These are phyloP conservation scores for Philaethria dido DNA, from an alignment of 2,888 invertebrate species.

Conservation along the genomic window DNA sequence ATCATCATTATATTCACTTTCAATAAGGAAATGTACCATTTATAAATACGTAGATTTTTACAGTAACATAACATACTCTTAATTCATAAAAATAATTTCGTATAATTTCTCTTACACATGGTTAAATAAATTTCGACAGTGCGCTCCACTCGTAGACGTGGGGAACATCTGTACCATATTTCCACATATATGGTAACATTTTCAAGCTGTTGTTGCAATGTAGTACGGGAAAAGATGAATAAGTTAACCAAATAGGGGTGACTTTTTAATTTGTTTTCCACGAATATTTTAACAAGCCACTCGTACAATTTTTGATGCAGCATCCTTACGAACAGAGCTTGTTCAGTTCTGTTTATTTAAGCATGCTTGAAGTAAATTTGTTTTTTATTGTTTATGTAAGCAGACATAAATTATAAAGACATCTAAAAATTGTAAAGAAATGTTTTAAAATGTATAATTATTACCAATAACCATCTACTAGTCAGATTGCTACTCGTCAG, in stretches of 20 bases:
- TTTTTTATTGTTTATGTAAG: background rate
- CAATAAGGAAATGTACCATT: background rate
- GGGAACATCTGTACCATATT: constrained; percentile 17
- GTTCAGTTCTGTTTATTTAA: background rate
- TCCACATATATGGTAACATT: constrained; percentile 14
- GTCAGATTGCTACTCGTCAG: too few relatives aligned
- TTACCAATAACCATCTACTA: too few relatives aligned
- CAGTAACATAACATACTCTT: constrained; percentile 24
- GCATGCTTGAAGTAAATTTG: background rate
- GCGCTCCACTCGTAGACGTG: constrained; percentile 19
- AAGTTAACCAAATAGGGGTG: constrained; percentile 17
- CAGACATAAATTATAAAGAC: too few relatives aligned
- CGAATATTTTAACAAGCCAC: constrained; percentile 9
- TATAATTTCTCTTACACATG: background rate
- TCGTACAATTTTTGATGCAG: background rate
- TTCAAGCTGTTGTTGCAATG: constrained; percentile 22
- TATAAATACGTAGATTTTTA: constrained; percentile 50
- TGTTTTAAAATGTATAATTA: too few relatives aligned
- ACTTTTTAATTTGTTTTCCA: constrained; percentile 17
- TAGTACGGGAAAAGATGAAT: constrained; percentile 20
- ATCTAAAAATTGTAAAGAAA: too few relatives aligned
- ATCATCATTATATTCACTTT: too few relatives aligned
- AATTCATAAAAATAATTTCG: constrained; percentile 10
- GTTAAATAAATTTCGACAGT: constrained; percentile 25
- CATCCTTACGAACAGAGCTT: background rate